Conservation (phyloP, 2,888 invertebrate genomes). For the Iselma pallidipennis region DNA sequence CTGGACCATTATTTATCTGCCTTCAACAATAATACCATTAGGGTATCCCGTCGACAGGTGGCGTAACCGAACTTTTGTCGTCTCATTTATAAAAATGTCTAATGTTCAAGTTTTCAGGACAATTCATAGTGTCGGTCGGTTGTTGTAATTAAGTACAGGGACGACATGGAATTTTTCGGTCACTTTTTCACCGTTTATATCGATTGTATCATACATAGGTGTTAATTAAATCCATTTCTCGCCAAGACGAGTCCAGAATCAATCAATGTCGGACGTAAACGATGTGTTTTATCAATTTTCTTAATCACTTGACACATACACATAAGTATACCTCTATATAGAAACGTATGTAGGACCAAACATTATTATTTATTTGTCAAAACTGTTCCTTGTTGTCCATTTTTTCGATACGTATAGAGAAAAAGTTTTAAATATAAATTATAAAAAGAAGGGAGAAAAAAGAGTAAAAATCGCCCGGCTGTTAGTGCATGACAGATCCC, state of each 20-base stretch:
- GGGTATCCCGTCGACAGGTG: neutral
- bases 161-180: constrained; percentile 15
- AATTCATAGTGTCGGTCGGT: constrained; percentile 7
- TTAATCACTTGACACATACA: constrained; percentile 42
- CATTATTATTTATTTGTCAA: constrained; percentile 45
- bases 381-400: constrained; percentile 39
- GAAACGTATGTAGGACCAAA: constrained; percentile 13
- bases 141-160: constrained; percentile 1
- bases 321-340: neutral
- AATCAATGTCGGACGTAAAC: constrained; percentile 46
- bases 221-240: constrained; percentile 48
- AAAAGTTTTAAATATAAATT: neutral
- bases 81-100: constrained; percentile 1
- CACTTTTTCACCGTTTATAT: constrained; percentile 27
- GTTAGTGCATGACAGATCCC: constrained; percentile 36
- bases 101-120: neutral
- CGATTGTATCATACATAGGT: constrained; percentile 41
- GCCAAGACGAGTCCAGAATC: constrained; percentile 43
- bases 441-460: neutral
- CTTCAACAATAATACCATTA: neutral
- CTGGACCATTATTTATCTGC: neutral
- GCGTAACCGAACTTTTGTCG: neutral
- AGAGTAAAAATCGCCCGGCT: constrained; percentile 36
- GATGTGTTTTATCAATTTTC: constrained; percentile 47
- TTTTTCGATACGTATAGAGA: constrained; percentile 13